Conservation (phyloP, 2,888 invertebrate species). For the Leucophenga montana region DNA sequence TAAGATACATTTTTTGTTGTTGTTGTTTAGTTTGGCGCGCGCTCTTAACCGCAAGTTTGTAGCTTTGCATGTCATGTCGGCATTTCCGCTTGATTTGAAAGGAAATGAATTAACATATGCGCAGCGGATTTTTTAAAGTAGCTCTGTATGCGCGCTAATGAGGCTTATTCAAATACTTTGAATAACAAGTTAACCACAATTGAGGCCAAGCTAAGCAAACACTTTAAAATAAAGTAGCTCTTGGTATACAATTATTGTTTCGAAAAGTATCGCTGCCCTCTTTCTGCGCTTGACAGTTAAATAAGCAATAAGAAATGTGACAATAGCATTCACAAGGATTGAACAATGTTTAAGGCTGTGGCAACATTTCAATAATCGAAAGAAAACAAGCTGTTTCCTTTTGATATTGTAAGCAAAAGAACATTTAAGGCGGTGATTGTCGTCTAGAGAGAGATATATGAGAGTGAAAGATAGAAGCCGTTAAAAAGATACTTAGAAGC, state of each 20-base stretch:
- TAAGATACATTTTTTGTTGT: slow-evolving; percentile 40
- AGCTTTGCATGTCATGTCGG: slow-evolving; percentile 59
- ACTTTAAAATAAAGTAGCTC: slow-evolving; percentile 32
- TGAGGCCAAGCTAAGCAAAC: slow-evolving; percentile 54
- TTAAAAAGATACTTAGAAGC: too few species aligned
- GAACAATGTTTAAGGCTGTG: slow-evolving; percentile 34
- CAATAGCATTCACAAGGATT: slow-evolving; percentile 15
- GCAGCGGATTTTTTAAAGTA: background rate
- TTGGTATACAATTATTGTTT: too few species aligned
- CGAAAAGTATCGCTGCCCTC: too few species aligned
- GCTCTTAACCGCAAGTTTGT: background rate
- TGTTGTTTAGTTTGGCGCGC: background rate
- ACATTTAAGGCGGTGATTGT: too few species aligned
- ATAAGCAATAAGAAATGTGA: slow-evolving; percentile 29
- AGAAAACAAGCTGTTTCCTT: slow-evolving; percentile 66
- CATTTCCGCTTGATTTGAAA: slow-evolving; percentile 56
- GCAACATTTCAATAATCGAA: slow-evolving; percentile 64
- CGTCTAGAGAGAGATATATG: too few species aligned
- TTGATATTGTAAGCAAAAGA: too few species aligned
- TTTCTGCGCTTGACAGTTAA: background rate
- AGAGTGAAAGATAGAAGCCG: too few species aligned
- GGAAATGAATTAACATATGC: slow-evolving; percentile 68
- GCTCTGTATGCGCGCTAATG: slow-evolving; percentile 41
- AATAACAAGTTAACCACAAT: slow-evolving; percentile 44
- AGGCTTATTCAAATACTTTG: slow-evolving; percentile 51